Conservation (phyloP, 2,888 invertebrate species). For the Noctua fimbriata region DNA sequence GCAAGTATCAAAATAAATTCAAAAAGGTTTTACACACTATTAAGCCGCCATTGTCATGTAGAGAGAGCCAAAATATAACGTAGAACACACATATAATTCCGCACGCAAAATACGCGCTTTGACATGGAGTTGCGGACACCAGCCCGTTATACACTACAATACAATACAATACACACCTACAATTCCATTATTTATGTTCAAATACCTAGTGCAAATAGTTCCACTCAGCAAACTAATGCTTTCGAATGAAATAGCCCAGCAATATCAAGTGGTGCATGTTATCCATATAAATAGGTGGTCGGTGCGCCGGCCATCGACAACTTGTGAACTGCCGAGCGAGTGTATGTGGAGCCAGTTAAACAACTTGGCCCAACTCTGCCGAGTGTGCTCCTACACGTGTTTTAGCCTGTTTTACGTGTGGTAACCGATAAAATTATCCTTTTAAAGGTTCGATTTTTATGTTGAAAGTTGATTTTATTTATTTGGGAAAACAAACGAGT, state of each 20-base stretch:
- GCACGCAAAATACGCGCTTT: too few species aligned
- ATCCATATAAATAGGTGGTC: constrained; percentile 32
- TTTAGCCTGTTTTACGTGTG: background rate
- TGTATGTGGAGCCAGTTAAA: background rate
- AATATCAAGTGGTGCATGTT: constrained; percentile 27
- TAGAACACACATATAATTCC: background rate
- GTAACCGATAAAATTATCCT: background rate
- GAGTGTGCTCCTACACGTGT: constrained; percentile 4
- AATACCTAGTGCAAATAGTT: background rate
- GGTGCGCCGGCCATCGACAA: constrained; percentile 11
- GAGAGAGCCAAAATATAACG: background rate
- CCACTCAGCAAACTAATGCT: constrained; percentile 10
- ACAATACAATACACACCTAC: background rate
- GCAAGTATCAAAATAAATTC: background rate
- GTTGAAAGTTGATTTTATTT: background rate
- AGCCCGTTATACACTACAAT: too few species aligned
- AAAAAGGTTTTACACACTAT: background rate
- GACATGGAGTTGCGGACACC: too few species aligned
- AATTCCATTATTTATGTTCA: background rate
- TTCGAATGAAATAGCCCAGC: constrained; percentile 12
- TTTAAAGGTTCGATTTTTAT: background rate
- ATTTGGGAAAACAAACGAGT: too few species aligned
- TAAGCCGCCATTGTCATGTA: background rate
- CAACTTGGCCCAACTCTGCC: constrained; percentile 17
- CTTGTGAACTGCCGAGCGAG: constrained; percentile 11